Conservation (phyloP, 1,140 invertebrate genomes). For the Leptonema lineaticorne region DNA sequence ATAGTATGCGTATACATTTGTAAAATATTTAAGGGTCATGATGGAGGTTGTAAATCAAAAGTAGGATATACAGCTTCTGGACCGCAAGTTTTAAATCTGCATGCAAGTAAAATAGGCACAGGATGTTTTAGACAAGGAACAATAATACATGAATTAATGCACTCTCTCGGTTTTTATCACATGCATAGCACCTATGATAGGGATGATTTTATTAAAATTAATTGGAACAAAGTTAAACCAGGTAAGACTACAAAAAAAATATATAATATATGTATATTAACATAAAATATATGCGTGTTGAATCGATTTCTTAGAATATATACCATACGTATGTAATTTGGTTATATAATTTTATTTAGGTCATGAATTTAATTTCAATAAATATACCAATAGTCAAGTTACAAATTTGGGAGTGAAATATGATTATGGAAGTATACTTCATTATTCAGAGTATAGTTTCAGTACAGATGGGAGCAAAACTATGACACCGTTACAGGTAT, state of each 20-base stretch:
- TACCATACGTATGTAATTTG: neutral
- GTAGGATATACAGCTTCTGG: slow-evolving; percentile 42
- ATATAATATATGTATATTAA: neutral
- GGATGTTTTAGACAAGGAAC: slow-evolving; percentile 58
- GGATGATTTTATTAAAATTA: slow-evolving; percentile 67
- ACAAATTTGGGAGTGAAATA: slow-evolving; percentile 65
- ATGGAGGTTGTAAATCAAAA: slow-evolving; percentile 22
- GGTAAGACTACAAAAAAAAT: slow-evolving; percentile 39
- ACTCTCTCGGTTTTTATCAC: slow-evolving; percentile 69
- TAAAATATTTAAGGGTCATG: slow-evolving; percentile 28
- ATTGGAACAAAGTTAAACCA: slow-evolving; percentile 67
- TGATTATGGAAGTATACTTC: slow-evolving; percentile 74
- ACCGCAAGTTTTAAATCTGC: slow-evolving; percentile 55
- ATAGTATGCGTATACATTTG: neutral
- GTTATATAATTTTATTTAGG: slow-evolving; percentile 48
- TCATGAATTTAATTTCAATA: slow-evolving; percentile 68
- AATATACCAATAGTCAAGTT: slow-evolving; percentile 63
- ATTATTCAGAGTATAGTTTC: slow-evolving; percentile 68
- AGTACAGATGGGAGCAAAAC: slow-evolving; percentile 64
- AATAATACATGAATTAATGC: slow-evolving; percentile 68
- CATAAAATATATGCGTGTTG: neutral
- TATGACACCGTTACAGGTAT: slow-evolving; percentile 60
- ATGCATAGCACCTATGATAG: slow-evolving; percentile 71
- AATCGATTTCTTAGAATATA: neutral
- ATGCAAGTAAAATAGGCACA: slow-evolving; percentile 49